Conservation (phyloP, 2,888 invertebrate genomes). For the Eurytoma adleriae region DNA sequence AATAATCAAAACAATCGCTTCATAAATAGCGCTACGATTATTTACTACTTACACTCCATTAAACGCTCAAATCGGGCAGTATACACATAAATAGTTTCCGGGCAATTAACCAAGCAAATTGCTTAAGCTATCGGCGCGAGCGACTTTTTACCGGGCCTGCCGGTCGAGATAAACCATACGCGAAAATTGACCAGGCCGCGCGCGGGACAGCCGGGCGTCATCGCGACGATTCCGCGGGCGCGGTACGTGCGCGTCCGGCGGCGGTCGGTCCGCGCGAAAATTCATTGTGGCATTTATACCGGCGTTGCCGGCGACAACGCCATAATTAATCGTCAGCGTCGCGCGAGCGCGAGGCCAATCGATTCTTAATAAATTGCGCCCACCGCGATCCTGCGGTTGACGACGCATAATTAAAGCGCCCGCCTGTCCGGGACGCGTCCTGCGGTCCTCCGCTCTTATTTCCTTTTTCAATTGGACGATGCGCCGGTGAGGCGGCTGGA, state of each 20-base stretch:
- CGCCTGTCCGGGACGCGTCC: conserved; percentile 34
- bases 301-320: conserved; percentile 67
- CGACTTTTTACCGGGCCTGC: too few relatives aligned
- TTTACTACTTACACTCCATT: too few relatives aligned
- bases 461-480: background rate
- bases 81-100: too few relatives aligned
- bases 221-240: background rate
- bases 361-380: conserved; percentile 70
- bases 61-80: too few relatives aligned
- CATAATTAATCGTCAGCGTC: conserved; percentile 70
- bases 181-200: too few relatives aligned
- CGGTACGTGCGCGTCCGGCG: conserved; percentile 16
- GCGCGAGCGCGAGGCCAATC: conserved; percentile 64
- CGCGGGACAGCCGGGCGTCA: too few relatives aligned
- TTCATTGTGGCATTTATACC: conserved; percentile 72
- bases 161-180: too few relatives aligned
- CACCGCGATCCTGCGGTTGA: conserved; percentile 64
- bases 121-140: too few relatives aligned
- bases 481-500: too few relatives aligned
- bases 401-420: conserved; percentile 66
- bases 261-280: conserved; percentile 58
- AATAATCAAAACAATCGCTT: too few relatives aligned
- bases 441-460: conserved; percentile 6
- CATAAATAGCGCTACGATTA: too few relatives aligned
- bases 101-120: too few relatives aligned